Conservation (phyloP, 1,140 invertebrate species). For the Apis cerana region DNA sequence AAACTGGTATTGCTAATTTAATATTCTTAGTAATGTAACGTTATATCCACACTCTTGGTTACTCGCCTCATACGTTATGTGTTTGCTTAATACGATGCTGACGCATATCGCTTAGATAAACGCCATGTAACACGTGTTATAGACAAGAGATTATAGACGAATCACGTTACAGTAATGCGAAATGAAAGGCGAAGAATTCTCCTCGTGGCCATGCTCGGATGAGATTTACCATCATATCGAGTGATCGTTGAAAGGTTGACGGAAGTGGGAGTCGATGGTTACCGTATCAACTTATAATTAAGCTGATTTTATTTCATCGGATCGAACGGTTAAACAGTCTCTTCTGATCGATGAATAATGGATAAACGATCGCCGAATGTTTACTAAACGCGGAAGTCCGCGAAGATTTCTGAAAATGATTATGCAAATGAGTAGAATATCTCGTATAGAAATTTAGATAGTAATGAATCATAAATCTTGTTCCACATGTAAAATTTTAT, state of each 20-base stretch:
- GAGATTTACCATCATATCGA: neutral
- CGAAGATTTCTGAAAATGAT: neutral
- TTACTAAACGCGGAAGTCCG: neutral
- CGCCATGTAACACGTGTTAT: neutral
- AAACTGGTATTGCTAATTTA: neutral
- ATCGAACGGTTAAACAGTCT: neutral
- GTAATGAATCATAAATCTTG: neutral
- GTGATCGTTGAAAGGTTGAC: neutral
- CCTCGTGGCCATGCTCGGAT: neutral
- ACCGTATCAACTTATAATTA: slow-evolving; percentile 15
- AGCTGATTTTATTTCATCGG: neutral
- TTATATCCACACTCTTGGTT: neutral
- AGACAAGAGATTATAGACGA: slow-evolving; percentile 11
- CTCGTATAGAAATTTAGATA: neutral
- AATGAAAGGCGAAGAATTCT: slow-evolving; percentile 18
- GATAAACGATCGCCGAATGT: slow-evolving; percentile 1
- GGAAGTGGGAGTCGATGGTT: neutral
- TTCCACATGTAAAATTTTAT: neutral
- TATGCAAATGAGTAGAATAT: neutral
- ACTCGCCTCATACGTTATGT: neutral
- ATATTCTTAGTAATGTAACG: neutral
- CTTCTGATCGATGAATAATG: slow-evolving; percentile 30
- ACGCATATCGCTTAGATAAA: neutral
- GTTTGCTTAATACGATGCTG: neutral
- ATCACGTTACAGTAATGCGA: slow-evolving; percentile 13